Evolutionary conservation across 2,113 vertebrate species (phyloP), one percentile per base, ranked within the genome.

Genomic region (Pituophis catenifer): DNA sequence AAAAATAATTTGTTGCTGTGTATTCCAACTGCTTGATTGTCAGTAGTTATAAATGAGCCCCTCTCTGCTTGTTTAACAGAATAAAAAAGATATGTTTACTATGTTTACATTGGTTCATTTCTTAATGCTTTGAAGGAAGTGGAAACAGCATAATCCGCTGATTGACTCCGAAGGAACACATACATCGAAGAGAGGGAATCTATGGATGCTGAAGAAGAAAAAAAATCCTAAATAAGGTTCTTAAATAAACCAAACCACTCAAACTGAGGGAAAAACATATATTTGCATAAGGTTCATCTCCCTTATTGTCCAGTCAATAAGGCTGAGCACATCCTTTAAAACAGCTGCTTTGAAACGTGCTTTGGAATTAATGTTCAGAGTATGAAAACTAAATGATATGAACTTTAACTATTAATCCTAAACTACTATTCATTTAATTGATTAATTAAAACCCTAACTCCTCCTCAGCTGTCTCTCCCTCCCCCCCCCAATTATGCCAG

Each of bases 31-130:
- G 96, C 95, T 96, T 97, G 97, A 91, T 92, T 95, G 96, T 96
- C 95, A 94, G 38, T 96, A 90, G 75, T 96, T 94, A 93, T 96
- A 90, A 96, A 95, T 97, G 94, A 94, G 81, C 93, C 95, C 29
- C 91, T 89, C n/a, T 95, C 93, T 97, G 95, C 93, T 94, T 94
- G 89, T 96, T 91, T 95, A 95, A 95, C 89, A 97, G 97, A 98
- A 98, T 98, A 98, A 98, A 96, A 93, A 95, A 93, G 94, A 96
- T 96, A 96, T 96, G 95, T 97, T 97, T 96, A 96, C 91, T 96
- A 95, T 97, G 95, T 97, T 97, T 96, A 96, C 91, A 92, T 92
- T 90, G 92, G 70, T 48, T 15, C 13, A 90, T 0, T 1, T 93
- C 38, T 94, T 70, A 92, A 92, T 93, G 8, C 92, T 90, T 91